A percentile compares a stretch with the other conserved stretches of the same genome.
These are phyloP conservation scores for Botia almorhae DNA, from an alignment of 2,797 vertebrate genomes.

Conservation along the genomic window DNA sequence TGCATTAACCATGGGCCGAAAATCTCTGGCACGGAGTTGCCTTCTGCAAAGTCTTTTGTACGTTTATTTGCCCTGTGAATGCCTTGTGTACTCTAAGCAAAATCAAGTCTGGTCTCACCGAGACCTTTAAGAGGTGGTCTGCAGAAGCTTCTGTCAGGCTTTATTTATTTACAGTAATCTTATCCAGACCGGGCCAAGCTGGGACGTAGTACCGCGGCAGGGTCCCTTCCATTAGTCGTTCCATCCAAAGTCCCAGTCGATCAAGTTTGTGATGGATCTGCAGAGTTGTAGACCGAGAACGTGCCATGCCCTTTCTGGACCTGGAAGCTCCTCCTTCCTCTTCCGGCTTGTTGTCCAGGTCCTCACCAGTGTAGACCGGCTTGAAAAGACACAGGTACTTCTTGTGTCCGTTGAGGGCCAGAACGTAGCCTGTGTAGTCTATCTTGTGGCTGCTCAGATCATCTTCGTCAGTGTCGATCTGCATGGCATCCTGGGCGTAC, in stretches of 20 bases:
- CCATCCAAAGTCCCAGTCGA: slow-evolving; percentile 96
- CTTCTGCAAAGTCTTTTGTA: neutral
- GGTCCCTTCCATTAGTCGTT: slow-evolving; percentile 93
- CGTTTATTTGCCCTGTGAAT: neutral
- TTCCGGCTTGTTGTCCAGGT: slow-evolving; percentile 69
- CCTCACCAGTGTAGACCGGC: slow-evolving; percentile 84
- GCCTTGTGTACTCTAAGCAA: neutral
- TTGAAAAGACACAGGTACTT: slow-evolving; percentile 97
- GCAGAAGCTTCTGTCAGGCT: neutral
- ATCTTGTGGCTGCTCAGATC: slow-evolving; percentile 77
- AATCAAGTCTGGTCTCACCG: neutral
- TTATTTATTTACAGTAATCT: slow-evolving; percentile 78
- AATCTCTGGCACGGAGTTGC: neutral
- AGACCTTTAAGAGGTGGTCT: slow-evolving; percentile 3
- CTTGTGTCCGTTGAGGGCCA: slow-evolving; percentile 96
- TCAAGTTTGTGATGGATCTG: slow-evolving; percentile 92
- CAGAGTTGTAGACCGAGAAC: slow-evolving; percentile 76
- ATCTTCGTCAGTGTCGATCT: slow-evolving; percentile 87
- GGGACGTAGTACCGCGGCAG: slow-evolving; percentile 93
- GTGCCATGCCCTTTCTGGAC: slow-evolving; percentile 72
- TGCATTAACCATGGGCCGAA: neutral
- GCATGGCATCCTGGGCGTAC: slow-evolving; percentile 86
- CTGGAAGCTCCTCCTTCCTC: slow-evolving; percentile 78
- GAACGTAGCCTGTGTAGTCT: slow-evolving; percentile 92
- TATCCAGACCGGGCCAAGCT: slow-evolving; percentile 90